Evolutionary conservation across 2,888 invertebrate genomes (phyloP).

Genomic region (Athrips mouffetella): DNA sequence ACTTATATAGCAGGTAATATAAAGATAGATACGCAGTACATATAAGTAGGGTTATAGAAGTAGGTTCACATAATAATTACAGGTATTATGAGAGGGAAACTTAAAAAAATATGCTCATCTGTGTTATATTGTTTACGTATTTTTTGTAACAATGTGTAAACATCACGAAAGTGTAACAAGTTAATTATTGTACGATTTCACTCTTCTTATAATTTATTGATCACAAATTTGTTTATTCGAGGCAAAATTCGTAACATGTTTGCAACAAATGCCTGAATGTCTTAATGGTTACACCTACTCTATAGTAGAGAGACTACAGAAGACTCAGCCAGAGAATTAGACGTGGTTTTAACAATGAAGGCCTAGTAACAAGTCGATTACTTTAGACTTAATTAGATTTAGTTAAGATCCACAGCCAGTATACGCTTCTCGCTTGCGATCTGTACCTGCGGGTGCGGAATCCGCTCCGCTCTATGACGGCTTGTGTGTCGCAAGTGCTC

Average conservation of each 20-base stretch:
- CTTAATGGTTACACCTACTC: conserved; percentile 33
- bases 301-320: conserved; percentile 43
- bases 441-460: not conserved
- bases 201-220: conserved; percentile 62
- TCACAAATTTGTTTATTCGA: conserved; percentile 60
- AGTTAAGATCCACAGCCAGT: conserved; percentile 56
- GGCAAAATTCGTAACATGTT: conserved; percentile 52
- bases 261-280: conserved; percentile 48
- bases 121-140: conserved; percentile 60
- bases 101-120: conserved; percentile 62
- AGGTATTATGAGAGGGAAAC: conserved; percentile 53
- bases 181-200: conserved; percentile 73
- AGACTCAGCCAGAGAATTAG: conserved; percentile 38
- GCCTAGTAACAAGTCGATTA: conserved; percentile 44
- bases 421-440: conserved; percentile 48
- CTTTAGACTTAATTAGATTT: conserved; percentile 34
- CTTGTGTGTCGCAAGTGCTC: conserved; percentile 77
- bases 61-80: conserved; percentile 40
- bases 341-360: conserved; percentile 46
- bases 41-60: too few species aligned
- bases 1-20: conserved; percentile 29
- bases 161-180: conserved; percentile 69
- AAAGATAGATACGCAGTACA: conserved; percentile 35
- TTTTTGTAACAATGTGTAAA: conserved; percentile 69
- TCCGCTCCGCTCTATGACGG: conserved; percentile 27